Evolutionary conservation across 2,888 invertebrate species (phyloP), one percentile per base, ranked within the genome.

Genomic region (Cerastoderma edule): DNA sequence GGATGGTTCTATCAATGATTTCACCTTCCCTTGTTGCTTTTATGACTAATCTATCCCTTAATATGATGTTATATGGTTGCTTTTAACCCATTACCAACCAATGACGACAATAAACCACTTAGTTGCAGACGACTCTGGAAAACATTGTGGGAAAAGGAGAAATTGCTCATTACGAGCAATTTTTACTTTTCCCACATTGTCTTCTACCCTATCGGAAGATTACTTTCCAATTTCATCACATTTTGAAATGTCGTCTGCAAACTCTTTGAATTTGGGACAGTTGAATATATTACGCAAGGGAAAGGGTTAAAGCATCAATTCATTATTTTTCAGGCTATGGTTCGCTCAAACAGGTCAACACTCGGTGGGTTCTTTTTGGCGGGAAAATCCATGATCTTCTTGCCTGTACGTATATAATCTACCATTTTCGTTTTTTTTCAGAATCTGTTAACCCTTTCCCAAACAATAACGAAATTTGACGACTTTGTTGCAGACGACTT

Each of bases 361-460:
- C 50, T 81, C 1, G 81, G 81, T 10, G 81, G 81, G 8, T 81
- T 81, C 57, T 81, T 81, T 64, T 50, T 81, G 22, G 81, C 81
- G 16, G 81, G 81, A 5, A 57, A 78, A 32, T 81, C 81, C 16
- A 81, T 81, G 81, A 33, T 64, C n/a, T 81, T 78, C 66, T 33
- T 81, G 16, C 81, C 81, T 4, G 81, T 81, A 72, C 53, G 75
- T 75, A 28, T 32, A 28, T 39, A 50, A 46, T n/a, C n/a, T n/a
- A n/a, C n/a, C n/a, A n/a, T n/a, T n/a, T n/a, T n/a, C n/a, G n/a
- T n/a, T n/a, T n/a, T n/a, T n/a, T n/a, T n/a, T n/a, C n/a, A n/a
- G n/a, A n/a, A n/a, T n/a, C n/a, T n/a, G n/a, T n/a, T n/a, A n/a
- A n/a, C n/a, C n/a, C n/a, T n/a, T n/a, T n/a, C n/a, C n/a, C n/a